phyloP scores from a whole-genome alignment of 2,888 invertebrate species.

The Drosophila pseudotalamancana region DNA sequence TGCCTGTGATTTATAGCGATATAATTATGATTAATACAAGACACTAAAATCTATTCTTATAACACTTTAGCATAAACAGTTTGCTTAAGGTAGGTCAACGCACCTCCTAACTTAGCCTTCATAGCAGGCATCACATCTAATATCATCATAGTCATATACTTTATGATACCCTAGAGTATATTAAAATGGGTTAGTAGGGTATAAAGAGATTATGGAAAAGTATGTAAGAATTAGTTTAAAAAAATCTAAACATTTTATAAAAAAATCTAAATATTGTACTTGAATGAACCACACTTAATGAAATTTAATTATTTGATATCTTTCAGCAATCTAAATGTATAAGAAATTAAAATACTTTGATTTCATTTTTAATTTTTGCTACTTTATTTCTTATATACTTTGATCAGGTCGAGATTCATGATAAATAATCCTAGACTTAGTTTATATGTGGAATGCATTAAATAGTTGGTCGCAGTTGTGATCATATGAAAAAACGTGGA shows the following conservation, averaged over 20 bases:
- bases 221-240: too few relatives aligned
- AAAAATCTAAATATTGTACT: too few relatives aligned
- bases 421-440: slow-evolving; percentile 31
- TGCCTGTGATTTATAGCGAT: slow-evolving; percentile 34
- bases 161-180: too few relatives aligned
- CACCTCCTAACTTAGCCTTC: slow-evolving; percentile 9
- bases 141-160: not conserved
- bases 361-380: slow-evolving; percentile 8
- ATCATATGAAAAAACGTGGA: slow-evolving; percentile 41
- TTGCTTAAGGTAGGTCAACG: slow-evolving; percentile 7
- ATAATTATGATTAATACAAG: slow-evolving; percentile 3
- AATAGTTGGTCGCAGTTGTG: slow-evolving; percentile 57
- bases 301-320: too few relatives aligned
- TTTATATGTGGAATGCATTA: slow-evolving; percentile 52
- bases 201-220: too few relatives aligned
- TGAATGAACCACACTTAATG: too few relatives aligned
- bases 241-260: too few relatives aligned
- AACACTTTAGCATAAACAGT: not conserved
- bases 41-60: slow-evolving; percentile 4
- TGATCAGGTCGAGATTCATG: slow-evolving; percentile 38
- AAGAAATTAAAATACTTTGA: not conserved
- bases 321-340: too few relatives aligned
- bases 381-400: slow-evolving; percentile 45
- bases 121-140: not conserved
- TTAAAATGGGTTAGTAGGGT: too few relatives aligned